Evolutionary conservation across 2,888 invertebrate species (phyloP), one percentile per base, ranked within the genome.

Genomic region (Hartigia nigra): DNA sequence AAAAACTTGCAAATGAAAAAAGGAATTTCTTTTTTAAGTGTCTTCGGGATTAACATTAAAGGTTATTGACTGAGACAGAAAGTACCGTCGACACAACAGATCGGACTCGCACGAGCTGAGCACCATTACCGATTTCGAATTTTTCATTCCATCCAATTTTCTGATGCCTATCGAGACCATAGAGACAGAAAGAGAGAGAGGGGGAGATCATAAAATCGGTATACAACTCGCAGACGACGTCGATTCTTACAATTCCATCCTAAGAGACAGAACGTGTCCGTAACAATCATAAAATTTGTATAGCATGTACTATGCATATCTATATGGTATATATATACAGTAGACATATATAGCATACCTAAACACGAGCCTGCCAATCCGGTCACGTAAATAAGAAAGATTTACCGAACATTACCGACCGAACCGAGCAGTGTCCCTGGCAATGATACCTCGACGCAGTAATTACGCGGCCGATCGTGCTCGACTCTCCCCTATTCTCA

Each of bases 71-170:
- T 55, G 55, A 23, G 55, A 9, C 55, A 55, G 55, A 55, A 55
- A 55, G 55, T 55, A 55, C 23, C 23, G 23, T 23, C 55, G 55
- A 23, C 55, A 55, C 55, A 55, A 55, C 55, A 23, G 9, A 9
- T 23, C 23, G 55, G 55, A 55, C 82, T 82, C 83, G 85, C 85
- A 86, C 85, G 85, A 84, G 79, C 69, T 75, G 74, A 74, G 75
- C 76, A 37, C 82, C 37, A 86, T 86, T 86, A 86, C 85, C 85
- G 83, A 86, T 86, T 86, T 84, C 76, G 76, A 81, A 83, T 83
- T 83, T 80, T 80, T 74, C n/a, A 12, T 74, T 72, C 39, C 77
- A 77, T 78, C 81, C 81, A 80, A 82, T 82, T 81, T 82, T 82
- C 80, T 35, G 74, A 72, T 55, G 55, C 55, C 55, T 2, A 9